Percentiles rank a stretch among this genome's conserved stretches.
These are phyloP conservation scores for Drosophila littoralis DNA, from an alignment of 1,140 invertebrate genomes.

Conservation along the genomic window DNA sequence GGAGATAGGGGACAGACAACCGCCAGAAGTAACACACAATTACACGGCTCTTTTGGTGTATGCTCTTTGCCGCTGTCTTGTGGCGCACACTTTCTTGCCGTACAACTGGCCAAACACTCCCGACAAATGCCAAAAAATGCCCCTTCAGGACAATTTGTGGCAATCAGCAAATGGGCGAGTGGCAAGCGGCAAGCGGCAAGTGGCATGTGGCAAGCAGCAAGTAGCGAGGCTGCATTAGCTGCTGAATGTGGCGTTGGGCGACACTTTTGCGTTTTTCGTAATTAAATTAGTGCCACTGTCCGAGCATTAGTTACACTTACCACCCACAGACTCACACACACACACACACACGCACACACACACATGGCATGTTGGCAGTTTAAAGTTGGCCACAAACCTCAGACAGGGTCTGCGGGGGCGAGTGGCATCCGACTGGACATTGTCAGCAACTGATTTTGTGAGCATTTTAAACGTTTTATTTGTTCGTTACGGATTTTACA, in stretches of 20 bases:
- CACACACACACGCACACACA: constrained; percentile 11
- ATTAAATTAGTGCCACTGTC: constrained; percentile 81
- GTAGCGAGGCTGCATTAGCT: constrained; percentile 63
- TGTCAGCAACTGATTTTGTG: constrained; percentile 76
- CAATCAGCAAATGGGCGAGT: constrained; percentile 74
- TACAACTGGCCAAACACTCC: too few relatives aligned
- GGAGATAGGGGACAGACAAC: not conserved
- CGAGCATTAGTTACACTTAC: constrained; percentile 79
- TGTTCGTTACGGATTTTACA: constrained; percentile 60
- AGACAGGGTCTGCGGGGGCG: constrained; percentile 23
- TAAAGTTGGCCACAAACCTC: constrained; percentile 72
- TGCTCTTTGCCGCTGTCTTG: constrained; percentile 25
- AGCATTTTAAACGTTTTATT: constrained; percentile 79
- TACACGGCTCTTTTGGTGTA: constrained; percentile 14
- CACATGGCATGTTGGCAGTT: constrained; percentile 64
- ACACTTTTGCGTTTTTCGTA: constrained; percentile 83
- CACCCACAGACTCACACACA: constrained; percentile 27
- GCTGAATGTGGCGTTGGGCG: constrained; percentile 67
- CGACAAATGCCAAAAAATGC: constrained; percentile 62
- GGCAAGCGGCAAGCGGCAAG: constrained; percentile 28
- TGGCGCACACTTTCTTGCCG: constrained; percentile 22
- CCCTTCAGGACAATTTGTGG: constrained; percentile 76
- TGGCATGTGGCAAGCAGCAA: constrained; percentile 28
- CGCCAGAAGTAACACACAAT: constrained; percentile 5
- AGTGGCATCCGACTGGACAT: constrained; percentile 31